Evolutionary conservation across 2,797 vertebrate species (phyloP).

Genomic region (Columba guinea): DNA sequence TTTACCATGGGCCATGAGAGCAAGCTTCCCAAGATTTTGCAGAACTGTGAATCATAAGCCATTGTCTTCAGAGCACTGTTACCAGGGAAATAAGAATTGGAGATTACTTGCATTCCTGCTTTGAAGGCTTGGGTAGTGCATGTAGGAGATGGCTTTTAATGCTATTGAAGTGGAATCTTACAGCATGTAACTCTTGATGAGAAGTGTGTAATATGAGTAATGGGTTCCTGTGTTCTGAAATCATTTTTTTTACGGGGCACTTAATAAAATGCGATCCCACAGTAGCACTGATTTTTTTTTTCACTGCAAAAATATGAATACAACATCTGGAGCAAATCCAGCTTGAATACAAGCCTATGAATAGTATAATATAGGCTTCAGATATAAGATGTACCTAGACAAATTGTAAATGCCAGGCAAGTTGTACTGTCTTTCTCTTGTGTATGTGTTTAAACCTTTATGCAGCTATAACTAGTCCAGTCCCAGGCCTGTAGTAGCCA

Average conservation of each 20-base stretch:
- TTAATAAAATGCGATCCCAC: neutral
- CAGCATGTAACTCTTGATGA: neutral
- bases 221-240: neutral
- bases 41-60: neutral
- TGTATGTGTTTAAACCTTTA: neutral
- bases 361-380: neutral
- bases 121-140: neutral
- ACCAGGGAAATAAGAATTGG: neutral
- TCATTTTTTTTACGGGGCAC: neutral
- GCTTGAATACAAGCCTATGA: neutral
- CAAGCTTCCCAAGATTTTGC: neutral
- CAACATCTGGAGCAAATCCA: neutral
- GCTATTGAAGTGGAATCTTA: neutral
- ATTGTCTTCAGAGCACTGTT: neutral
- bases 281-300: neutral
- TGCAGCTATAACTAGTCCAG: neutral
- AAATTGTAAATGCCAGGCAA: neutral
- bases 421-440: neutral
- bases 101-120: neutral
- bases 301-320: neutral
- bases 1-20: neutral
- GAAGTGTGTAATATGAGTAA: neutral
- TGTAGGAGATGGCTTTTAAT: neutral
- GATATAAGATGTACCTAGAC: neutral
- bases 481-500: neutral